phyloP scores from a whole-genome alignment of 2,797 vertebrate species.

The Valencia hispanica region DNA sequence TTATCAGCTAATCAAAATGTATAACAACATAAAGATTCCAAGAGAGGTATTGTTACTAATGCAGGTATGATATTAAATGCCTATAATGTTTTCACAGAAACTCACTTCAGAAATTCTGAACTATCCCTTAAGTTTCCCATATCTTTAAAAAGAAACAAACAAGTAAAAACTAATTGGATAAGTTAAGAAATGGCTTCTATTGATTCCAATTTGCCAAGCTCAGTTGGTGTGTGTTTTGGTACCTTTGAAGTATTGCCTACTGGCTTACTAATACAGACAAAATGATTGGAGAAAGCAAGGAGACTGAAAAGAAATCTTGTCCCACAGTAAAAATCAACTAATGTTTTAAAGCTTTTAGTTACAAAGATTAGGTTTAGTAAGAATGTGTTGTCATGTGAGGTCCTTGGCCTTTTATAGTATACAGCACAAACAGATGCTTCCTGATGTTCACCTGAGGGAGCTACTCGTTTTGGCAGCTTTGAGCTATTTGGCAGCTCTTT shows the following conservation, averaged over 20 bases:
- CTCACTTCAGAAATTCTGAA: neutral
- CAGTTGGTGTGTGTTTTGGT: conserved; percentile 15
- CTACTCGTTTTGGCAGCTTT: conserved; percentile 54
- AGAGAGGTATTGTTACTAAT: neutral
- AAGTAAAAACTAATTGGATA: neutral
- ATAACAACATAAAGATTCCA: neutral
- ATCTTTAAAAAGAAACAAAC: neutral
- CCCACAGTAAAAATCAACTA: conserved; percentile 14
- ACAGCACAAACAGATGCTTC: conserved; percentile 55
- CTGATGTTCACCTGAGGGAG: conserved; percentile 59
- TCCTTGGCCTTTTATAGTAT: conserved; percentile 41
- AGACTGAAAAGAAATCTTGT: conserved; percentile 26
- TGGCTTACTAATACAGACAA: conserved; percentile 25
- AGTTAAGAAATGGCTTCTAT: neutral
- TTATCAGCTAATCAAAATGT: neutral
- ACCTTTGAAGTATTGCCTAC: conserved; percentile 25
- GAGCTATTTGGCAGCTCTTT: conserved; percentile 55
- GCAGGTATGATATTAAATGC: neutral
- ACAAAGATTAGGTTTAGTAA: conserved; percentile 31
- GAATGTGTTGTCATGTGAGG: conserved; percentile 31
- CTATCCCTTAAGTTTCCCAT: neutral
- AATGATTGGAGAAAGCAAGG: conserved; percentile 28
- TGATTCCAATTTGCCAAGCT: conserved; percentile 2
- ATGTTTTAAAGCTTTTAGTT: conserved; percentile 42
- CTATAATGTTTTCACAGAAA: neutral